phyloP scores from a whole-genome alignment of 2,113 vertebrate genomes.

The Brienomyrus longianalis region DNA sequence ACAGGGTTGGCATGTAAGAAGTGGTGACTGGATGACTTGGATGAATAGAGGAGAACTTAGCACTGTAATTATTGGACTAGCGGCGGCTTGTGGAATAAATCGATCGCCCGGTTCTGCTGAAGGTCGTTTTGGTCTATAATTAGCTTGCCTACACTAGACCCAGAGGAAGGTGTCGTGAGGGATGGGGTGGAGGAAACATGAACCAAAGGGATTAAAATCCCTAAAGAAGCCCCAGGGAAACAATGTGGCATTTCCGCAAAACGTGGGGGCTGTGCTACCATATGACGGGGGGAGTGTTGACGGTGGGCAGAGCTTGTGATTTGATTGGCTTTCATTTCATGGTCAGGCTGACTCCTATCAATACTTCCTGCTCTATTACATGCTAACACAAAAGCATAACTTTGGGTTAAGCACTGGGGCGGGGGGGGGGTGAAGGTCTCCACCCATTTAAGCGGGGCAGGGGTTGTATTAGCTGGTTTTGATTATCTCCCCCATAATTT shows the following conservation, averaged over 20 bases:
- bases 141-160: not conserved
- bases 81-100: not conserved
- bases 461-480: not conserved
- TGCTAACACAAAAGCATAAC: not conserved
- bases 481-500: not conserved
- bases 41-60: not conserved
- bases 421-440: not conserved
- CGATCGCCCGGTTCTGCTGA: not conserved
- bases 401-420: not conserved
- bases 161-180: not conserved
- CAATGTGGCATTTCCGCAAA: not conserved
- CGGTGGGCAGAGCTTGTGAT: not conserved
- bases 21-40: not conserved
- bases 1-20: not conserved
- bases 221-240: not conserved
- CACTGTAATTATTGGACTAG: not conserved
- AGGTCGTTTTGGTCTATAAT: constrained; percentile 19
- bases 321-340: not conserved
- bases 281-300: not conserved
- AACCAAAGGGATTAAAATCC: not conserved
- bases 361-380: not conserved
- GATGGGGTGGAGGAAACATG: not conserved
- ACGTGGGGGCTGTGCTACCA: not conserved
- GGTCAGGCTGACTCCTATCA: not conserved
- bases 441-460: not conserved